phyloP scores from a whole-genome alignment of 2,888 invertebrate genomes.

The Silvanus unidentatus region DNA sequence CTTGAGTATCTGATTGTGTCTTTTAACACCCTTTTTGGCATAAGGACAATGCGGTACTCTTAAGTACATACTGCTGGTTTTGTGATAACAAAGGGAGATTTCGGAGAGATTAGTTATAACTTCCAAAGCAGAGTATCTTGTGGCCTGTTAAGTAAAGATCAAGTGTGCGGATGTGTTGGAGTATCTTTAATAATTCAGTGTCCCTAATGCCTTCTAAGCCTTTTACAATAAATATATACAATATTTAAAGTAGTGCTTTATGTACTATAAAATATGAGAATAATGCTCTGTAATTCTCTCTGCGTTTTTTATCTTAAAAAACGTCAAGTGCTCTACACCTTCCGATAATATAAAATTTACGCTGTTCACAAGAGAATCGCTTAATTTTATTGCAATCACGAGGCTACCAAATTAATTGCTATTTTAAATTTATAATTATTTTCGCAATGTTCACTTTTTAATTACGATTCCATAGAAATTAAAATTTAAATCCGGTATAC shows the following conservation, averaged over 20 bases:
- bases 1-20: constrained; percentile 13
- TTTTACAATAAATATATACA: constrained; percentile 20
- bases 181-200: constrained; percentile 31
- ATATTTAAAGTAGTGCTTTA: too few species aligned
- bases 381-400: too few species aligned
- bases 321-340: too few species aligned
- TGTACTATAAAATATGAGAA: too few species aligned
- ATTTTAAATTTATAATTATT: constrained; percentile 11
- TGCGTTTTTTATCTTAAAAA: too few species aligned
- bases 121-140: constrained; percentile 22
- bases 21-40: constrained; percentile 30
- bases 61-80: constrained; percentile 16
- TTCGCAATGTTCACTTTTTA: constrained; percentile 9
- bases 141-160: constrained; percentile 26
- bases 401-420: constrained; percentile 9
- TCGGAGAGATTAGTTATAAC: constrained; percentile 29
- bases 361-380: too few species aligned
- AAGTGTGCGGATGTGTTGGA: constrained; percentile 31
- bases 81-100: constrained; percentile 31
- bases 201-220: constrained; percentile 29
- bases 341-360: too few species aligned
- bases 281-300: too few species aligned
- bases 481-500: constrained; percentile 9
- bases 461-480: constrained; percentile 11
- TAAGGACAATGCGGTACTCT: constrained; percentile 28